A percentile compares a stretch with the other conserved stretches of the same genome.
Evolutionary conservation across 1,140 invertebrate genomes (phyloP).

Genomic region (Brachionus calyciflorus): DNA sequence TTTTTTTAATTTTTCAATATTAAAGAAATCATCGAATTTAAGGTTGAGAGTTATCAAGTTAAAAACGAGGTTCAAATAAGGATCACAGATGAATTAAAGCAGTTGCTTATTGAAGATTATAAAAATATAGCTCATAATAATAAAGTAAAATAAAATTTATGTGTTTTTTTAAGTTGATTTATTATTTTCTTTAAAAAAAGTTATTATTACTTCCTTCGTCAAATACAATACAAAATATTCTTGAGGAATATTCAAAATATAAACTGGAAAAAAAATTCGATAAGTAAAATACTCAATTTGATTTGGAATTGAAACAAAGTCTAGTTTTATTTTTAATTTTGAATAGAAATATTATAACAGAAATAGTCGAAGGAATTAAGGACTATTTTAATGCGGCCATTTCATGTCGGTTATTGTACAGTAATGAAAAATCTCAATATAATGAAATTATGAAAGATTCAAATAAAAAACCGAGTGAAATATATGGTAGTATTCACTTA

Average conservation of each 20-base stretch:
- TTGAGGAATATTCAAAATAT: slow-evolving; percentile 12
- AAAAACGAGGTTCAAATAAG: slow-evolving; percentile 22
- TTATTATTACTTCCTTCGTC: not conserved
- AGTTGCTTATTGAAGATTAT: slow-evolving; percentile 28
- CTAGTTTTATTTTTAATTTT: not conserved
- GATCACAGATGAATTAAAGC: slow-evolving; percentile 18
- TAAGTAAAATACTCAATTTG: not conserved
- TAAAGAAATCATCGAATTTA: not conserved
- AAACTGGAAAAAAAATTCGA: slow-evolving; percentile 37
- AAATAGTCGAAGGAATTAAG: slow-evolving; percentile 39
- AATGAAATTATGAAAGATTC: slow-evolving; percentile 37
- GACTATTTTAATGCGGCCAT: slow-evolving; percentile 39
- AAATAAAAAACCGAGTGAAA: slow-evolving; percentile 20
- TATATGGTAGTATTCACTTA: slow-evolving; percentile 23
- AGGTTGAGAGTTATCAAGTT: slow-evolving; percentile 30
- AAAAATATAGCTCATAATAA: slow-evolving; percentile 9
- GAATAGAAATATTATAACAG: slow-evolving; percentile 19
- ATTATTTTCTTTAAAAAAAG: not conserved
- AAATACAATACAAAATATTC: not conserved
- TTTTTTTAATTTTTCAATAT: not conserved
- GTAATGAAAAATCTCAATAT: not conserved
- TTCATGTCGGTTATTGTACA: not conserved
- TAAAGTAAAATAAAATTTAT: not conserved
- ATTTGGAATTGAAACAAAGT: not conserved
- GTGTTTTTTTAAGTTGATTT: not conserved